Conservation (phyloP, 2,113 vertebrate genomes). For the Noturus placidus region DNA sequence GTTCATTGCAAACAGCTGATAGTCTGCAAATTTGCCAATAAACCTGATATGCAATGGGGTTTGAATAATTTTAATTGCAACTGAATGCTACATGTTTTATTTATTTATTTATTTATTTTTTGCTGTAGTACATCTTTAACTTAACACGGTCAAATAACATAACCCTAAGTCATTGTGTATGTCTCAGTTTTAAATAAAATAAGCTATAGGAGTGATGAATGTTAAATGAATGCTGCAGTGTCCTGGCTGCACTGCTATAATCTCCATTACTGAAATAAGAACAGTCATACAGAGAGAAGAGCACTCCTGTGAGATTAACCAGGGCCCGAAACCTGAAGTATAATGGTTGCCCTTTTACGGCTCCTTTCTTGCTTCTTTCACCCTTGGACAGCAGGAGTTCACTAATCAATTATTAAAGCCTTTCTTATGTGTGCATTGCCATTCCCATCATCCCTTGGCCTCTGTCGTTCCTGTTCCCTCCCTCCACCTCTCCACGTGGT, state of each 20-base stretch:
- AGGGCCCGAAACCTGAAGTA: background rate
- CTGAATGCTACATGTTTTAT: too few species aligned
- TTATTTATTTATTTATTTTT: background rate
- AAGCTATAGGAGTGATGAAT: background rate
- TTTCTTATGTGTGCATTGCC: constrained; percentile 10
- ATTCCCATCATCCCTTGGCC: background rate
- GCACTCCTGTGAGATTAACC: constrained; percentile 11
- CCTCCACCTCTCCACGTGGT: constrained; percentile 9
- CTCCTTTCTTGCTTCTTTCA: background rate
- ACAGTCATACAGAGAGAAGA: constrained; percentile 12
- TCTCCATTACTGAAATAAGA: constrained; percentile 33
- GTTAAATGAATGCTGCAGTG: background rate
- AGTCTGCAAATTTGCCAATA: too few species aligned
- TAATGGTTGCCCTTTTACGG: constrained; percentile 28
- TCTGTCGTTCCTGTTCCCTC: background rate
- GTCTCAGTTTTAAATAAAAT: background rate
- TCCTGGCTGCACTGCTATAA: constrained; percentile 3
- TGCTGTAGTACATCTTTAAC: background rate
- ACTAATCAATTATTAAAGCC: constrained; percentile 31
- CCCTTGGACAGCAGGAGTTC: background rate
- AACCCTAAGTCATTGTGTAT: background rate
- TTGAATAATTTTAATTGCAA: too few species aligned
- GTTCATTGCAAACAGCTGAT: too few species aligned
- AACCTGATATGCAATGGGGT: too few species aligned
- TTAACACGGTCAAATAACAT: background rate